Conservation (phyloP, 2,113 vertebrate species). For the Zapus hudsonius region DNA sequence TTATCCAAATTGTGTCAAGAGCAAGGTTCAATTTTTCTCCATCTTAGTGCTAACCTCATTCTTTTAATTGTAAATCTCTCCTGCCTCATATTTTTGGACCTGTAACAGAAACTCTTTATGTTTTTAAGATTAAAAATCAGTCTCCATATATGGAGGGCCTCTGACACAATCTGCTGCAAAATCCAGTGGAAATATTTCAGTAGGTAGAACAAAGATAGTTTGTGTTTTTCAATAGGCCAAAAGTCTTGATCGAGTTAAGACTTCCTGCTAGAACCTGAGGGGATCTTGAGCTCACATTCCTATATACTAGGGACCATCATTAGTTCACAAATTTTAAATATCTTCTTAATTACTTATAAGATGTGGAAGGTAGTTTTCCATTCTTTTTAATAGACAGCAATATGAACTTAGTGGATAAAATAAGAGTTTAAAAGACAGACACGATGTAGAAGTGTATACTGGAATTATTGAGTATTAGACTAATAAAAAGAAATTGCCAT, state of each 20-base stretch:
- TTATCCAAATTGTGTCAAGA: not conserved
- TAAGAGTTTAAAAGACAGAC: not conserved
- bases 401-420: constrained; percentile 22
- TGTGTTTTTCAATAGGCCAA: not conserved
- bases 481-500: constrained; percentile 55
- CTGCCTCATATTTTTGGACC: not conserved
- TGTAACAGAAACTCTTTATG: not conserved
- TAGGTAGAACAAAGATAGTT: not conserved
- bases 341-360: constrained; percentile 23
- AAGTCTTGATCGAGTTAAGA: not conserved
- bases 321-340: not conserved
- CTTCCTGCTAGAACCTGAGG: not conserved
- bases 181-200: not conserved
- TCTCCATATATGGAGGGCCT: not conserved
- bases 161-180: not conserved
- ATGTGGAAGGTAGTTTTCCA: not conserved
- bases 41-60: not conserved
- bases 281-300: not conserved
- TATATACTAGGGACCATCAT: not conserved
- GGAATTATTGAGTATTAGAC: constrained; percentile 13
- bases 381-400: not conserved
- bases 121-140: constrained; percentile 3
- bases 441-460: not conserved
- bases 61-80: not conserved
- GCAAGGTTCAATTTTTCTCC: not conserved